Evolutionary conservation across 2,797 vertebrate genomes (phyloP), one percentile per base, ranked within the genome.

Genomic region (Gephyroberyx darwinii): DNA sequence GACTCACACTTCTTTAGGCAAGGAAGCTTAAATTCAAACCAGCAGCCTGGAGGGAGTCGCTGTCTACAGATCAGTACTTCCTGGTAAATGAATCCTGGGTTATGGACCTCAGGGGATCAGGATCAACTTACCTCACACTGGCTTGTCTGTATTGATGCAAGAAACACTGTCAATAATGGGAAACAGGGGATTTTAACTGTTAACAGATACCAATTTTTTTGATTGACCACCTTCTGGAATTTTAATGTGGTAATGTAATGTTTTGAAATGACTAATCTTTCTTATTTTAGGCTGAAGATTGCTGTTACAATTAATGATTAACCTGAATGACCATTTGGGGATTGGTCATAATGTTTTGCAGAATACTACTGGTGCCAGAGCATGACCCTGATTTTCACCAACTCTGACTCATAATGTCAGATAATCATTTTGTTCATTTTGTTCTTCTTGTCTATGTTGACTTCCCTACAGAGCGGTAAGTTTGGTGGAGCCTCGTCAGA

Each of bases 401-500:
- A 54, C 12, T 55, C 12, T 31, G 33, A 1, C 26, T 48, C 33
- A 48, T 48, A 6, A 16, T 30, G 31, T 63, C 30, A 31, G 3
- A 47, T 67, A n/a, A 81, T 35, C 12, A 4, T 26, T 56, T n/a
- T 19, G 41, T 0, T 50, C 43, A 14, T 16, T 14, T 45, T 14
- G 16, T 45, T 43, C 17, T 14, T 6, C 17, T n/a, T n/a, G n/a
- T n/a, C n/a, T 39, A 12, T 70, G n/a, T 37, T 13, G 67, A 17
- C 3, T 8, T 67, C 19, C 6, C 7, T 9, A 0, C 91, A 99
- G 97, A 96, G 93, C 0, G 97, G 96, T 83, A 98, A 98, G 87
- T 97, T 99, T 88, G 95, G 94, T 53, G 86, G 93, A 22, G 88
- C 87, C 55, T 86, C 94, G 0, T 74, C 94, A 0, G 92, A 91